Evolutionary conservation across 23 tunicate genomes (phyloP).

Genomic region (Halocynthia roretzi): DNA sequence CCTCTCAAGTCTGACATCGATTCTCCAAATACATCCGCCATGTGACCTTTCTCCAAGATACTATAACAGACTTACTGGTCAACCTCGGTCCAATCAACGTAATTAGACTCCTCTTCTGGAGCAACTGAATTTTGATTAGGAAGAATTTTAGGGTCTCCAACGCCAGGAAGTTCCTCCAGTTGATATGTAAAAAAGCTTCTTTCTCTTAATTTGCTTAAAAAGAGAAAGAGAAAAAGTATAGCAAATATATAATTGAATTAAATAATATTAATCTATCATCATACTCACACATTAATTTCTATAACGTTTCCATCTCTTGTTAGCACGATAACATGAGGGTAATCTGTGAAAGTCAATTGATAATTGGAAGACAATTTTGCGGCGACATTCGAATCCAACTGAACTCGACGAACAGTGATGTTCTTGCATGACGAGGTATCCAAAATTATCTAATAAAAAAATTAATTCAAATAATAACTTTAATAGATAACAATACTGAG

Average conservation of each 20-base stretch:
- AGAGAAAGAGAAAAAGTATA: background rate
- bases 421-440: slow-evolving; percentile 77
- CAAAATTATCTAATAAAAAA: slow-evolving; percentile 54
- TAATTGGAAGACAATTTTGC: slow-evolving; percentile 12
- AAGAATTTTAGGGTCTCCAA: slow-evolving; percentile 39
- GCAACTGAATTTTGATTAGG: slow-evolving; percentile 1
- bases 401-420: slow-evolving; percentile 44
- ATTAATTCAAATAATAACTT: background rate
- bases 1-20: no score
- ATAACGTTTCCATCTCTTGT: slow-evolving; percentile 28
- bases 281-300: slow-evolving; percentile 49
- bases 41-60: no score
- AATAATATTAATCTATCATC: background rate
- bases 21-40: no score
- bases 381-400: slow-evolving; percentile 14
- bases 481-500: background rate
- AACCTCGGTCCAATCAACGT: slow-evolving; percentile 15
- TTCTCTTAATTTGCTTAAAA: slow-evolving; percentile 34
- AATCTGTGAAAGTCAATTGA: background rate
- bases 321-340: slow-evolving; percentile 38
- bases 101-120: background rate
- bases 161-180: slow-evolving; percentile 58
- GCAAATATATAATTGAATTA: background rate
- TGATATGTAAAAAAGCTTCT: slow-evolving; percentile 63
- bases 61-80: background rate